A percentile compares a stretch with the other conserved stretches of the same genome.
Evolutionary conservation across 2,113 vertebrate genomes (phyloP).

Genomic region (Trachemys scripta): DNA sequence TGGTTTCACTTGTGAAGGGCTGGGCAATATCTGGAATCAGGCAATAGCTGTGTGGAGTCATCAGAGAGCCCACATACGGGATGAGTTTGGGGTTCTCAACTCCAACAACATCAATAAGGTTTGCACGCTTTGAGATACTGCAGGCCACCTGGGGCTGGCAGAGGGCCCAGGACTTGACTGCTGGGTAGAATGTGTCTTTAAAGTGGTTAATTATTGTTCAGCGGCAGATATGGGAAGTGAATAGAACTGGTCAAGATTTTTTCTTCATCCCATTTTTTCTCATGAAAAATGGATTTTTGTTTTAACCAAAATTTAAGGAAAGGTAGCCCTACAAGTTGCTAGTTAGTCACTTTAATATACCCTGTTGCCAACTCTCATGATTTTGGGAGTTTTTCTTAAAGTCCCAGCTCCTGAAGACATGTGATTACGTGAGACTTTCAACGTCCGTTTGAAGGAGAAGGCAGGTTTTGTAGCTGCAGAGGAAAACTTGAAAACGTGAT

Average conservation of each 20-base stretch:
- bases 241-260: background rate
- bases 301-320: background rate
- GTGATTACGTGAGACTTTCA: rapidly evolving
- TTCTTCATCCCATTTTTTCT: background rate
- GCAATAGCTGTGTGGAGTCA: background rate
- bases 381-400: background rate
- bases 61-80: background rate
- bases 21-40: background rate
- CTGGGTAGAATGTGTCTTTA: background rate
- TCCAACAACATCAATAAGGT: background rate
- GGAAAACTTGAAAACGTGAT: background rate
- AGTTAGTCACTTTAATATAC: conserved; percentile 21
- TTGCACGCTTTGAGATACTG: background rate
- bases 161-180: background rate
- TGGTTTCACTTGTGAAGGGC: background rate
- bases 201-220: background rate
- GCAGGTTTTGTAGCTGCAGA: background rate
- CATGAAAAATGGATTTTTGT: conserved; percentile 23
- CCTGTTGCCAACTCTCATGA: background rate
- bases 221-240: background rate
- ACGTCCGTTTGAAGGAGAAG: background rate
- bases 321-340: conserved; percentile 17
- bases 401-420: background rate
- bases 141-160: background rate
- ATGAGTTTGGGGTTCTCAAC: background rate